phyloP scores from a whole-genome alignment of 2,888 invertebrate genomes.

The Cristatella mucedo region DNA sequence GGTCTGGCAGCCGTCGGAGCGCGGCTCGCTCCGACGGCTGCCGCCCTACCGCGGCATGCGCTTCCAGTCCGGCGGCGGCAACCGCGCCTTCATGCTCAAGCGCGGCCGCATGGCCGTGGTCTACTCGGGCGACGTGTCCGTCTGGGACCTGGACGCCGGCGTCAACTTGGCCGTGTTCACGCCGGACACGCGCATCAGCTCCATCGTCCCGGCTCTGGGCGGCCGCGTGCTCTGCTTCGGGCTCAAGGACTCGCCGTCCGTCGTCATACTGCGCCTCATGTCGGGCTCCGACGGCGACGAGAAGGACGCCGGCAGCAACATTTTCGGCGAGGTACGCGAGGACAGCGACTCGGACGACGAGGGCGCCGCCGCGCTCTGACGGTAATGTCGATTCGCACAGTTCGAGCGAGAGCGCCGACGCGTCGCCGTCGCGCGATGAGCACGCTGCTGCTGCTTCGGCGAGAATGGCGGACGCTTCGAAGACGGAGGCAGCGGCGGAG shows the following conservation, averaged over 20 bases:
- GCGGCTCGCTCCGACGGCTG: conserved; percentile 19
- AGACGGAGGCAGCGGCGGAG: too few species aligned
- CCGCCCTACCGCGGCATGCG: conserved; percentile 22
- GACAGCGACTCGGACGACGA: conserved; percentile 13
- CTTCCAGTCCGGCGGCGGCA: conserved; percentile 19
- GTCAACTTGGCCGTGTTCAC: conserved; percentile 26
- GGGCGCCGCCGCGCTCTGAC: too few species aligned
- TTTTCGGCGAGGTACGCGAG: conserved; percentile 13
- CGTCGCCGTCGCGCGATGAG: too few species aligned
- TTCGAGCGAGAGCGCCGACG: too few species aligned
- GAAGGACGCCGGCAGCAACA: conserved; percentile 9
- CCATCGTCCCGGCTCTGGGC: conserved; percentile 21
- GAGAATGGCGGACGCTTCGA: too few species aligned
- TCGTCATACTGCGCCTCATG: conserved; percentile 14
- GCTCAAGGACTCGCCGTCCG: conserved; percentile 23
- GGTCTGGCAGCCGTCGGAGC: conserved; percentile 27
- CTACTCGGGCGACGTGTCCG: conserved; percentile 28
- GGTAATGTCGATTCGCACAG: too few species aligned
- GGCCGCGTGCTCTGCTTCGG: conserved; percentile 27
- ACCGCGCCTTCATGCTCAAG: conserved; percentile 24
- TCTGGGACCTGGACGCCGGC: conserved; percentile 29
- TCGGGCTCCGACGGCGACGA: conserved; percentile 2
- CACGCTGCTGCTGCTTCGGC: too few species aligned
- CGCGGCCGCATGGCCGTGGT: conserved; percentile 23
- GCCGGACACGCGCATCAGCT: conserved; percentile 27